phyloP scores from a whole-genome alignment of 2,888 invertebrate genomes.

The Amiota minor region DNA sequence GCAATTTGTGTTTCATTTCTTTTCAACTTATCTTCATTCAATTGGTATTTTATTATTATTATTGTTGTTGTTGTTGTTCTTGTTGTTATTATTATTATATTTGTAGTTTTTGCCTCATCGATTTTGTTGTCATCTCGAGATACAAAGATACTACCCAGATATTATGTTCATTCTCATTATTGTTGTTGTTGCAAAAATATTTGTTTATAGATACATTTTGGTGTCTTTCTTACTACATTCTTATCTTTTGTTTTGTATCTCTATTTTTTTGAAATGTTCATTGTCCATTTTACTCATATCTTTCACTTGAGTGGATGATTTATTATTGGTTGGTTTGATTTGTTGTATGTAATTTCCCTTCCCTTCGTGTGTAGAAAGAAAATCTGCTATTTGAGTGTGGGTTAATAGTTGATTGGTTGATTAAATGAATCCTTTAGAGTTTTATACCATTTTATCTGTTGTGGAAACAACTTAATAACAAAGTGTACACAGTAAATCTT shows the following conservation, averaged over 20 bases:
- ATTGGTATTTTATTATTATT: constrained; percentile 26
- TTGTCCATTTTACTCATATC: constrained; percentile 19
- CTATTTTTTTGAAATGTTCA: not conserved
- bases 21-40: constrained; percentile 24
- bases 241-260: not conserved
- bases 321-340: not conserved
- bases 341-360: not conserved
- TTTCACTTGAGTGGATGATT: constrained; percentile 5
- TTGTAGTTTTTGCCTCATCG: constrained; percentile 39
- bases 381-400: not conserved
- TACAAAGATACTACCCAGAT: too few relatives aligned
- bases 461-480: too few relatives aligned
- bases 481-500: too few relatives aligned
- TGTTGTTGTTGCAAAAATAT: constrained; percentile 22
- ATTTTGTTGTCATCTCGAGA: constrained; percentile 28
- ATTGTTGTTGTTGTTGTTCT: constrained; percentile 35
- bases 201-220: constrained; percentile 30
- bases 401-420: not conserved
- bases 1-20: constrained; percentile 50
- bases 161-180: too few relatives aligned
- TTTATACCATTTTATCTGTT: not conserved
- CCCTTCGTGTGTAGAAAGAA: not conserved
- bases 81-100: constrained; percentile 38
- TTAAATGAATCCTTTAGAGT: not conserved
- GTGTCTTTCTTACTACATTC: constrained; percentile 4